phyloP scores from a whole-genome alignment of 2,888 invertebrate genomes.

The Bruchidius siliquastri region DNA sequence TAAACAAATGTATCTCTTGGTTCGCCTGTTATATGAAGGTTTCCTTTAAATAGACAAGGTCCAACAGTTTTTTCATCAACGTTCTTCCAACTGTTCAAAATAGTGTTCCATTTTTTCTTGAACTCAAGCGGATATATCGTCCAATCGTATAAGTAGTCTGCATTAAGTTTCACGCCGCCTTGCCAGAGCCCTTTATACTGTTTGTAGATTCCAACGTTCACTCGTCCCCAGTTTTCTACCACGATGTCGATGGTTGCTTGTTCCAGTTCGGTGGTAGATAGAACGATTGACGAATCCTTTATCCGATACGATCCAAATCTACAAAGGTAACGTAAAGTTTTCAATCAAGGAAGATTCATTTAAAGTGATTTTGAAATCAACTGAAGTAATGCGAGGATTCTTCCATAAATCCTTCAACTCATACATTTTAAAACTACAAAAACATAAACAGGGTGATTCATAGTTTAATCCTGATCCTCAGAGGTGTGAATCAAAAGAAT shows the following conservation, averaged over 20 bases:
- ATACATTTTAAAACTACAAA: too few species aligned
- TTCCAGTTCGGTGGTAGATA: slow-evolving; percentile 24
- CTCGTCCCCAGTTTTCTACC: slow-evolving; percentile 77
- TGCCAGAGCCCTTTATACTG: slow-evolving; percentile 40
- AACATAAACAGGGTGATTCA: too few species aligned
- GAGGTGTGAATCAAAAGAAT: too few species aligned
- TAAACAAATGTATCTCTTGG: slow-evolving; percentile 73
- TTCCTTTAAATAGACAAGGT: slow-evolving; percentile 55
- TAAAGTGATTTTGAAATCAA: too few species aligned
- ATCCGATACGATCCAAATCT: slow-evolving; percentile 45
- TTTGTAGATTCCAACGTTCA: slow-evolving; percentile 49
- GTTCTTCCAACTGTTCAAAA: slow-evolving; percentile 22
- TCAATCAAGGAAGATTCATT: too few species aligned
- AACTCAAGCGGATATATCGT: slow-evolving; percentile 49
- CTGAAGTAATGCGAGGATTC: too few species aligned
- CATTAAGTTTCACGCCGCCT: slow-evolving; percentile 46
- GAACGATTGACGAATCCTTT: slow-evolving; percentile 31
- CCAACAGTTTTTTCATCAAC: slow-evolving; percentile 33
- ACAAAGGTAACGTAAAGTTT: too few species aligned
- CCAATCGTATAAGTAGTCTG: slow-evolving; percentile 41
- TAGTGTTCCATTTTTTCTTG: slow-evolving; percentile 39
- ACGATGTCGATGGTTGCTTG: slow-evolving; percentile 44
- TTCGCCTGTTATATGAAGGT: slow-evolving; percentile 43
- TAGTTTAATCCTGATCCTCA: too few species aligned
- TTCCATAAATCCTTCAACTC: too few species aligned